Evolutionary conservation across 2,888 invertebrate genomes (phyloP).

Genomic region (Strigamia crassipes): DNA sequence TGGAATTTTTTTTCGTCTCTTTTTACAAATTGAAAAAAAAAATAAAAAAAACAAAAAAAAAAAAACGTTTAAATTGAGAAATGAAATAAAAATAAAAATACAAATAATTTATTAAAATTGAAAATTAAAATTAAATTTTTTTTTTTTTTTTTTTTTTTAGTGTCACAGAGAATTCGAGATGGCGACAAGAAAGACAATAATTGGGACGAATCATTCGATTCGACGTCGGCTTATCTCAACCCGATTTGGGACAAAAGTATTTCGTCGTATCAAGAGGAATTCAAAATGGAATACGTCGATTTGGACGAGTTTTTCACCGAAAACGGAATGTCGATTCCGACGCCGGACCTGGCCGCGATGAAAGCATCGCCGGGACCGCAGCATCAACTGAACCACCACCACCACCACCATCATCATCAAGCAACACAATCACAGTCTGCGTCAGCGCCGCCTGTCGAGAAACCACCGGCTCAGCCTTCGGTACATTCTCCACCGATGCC

Average conservation of each 20-base stretch:
- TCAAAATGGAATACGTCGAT: slow-evolving; percentile 85
- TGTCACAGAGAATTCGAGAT: slow-evolving; percentile 51
- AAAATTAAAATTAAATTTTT: background rate
- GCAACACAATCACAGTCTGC: slow-evolving; percentile 23
- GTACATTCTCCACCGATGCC: slow-evolving; percentile 41
- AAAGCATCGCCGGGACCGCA: background rate
- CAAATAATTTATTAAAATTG: background rate
- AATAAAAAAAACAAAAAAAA: too few relatives aligned
- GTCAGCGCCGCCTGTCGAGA: background rate
- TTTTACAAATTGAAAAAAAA: background rate
- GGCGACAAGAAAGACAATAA: slow-evolving; percentile 58
- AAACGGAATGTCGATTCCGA: slow-evolving; percentile 80
- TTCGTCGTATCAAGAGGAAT: slow-evolving; percentile 80
- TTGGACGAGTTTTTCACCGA: slow-evolving; percentile 95
- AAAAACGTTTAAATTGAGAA: background rate
- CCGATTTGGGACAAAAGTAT: slow-evolving; percentile 94
- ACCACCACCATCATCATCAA: slow-evolving; percentile 28
- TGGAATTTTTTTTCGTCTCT: background rate
- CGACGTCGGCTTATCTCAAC: slow-evolving; percentile 92
- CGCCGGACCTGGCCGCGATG: background rate
- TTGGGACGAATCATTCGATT: slow-evolving; percentile 83
- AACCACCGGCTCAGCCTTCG: slow-evolving; percentile 26
- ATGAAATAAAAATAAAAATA: background rate
- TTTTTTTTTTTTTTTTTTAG: background rate
- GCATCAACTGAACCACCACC: background rate